Base-by-base conservation (phyloP, 2,797 vertebrate species). In the Babyrousa celebensis region DNA sequence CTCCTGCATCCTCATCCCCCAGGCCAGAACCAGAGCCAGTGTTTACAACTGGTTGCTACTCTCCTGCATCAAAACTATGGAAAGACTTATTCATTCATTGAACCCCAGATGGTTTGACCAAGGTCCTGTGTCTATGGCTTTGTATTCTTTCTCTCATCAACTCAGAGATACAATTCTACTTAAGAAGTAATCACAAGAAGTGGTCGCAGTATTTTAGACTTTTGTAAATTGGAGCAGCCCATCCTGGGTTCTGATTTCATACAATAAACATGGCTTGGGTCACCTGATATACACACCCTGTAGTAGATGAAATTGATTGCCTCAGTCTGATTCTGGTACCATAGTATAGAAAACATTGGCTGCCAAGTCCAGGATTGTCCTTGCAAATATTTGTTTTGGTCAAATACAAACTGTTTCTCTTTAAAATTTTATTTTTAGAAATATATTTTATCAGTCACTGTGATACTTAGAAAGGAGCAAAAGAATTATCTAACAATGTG, bases 381-480 rank as follows among this genome's bases (percentile, higher is more conserved):
- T 16, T 84, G 43, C 23, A 83, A 43, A 27, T 27, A n/a, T 94
- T 89, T 89, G 5, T 75, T 89, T 79, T 20, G 18, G 27, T 70
- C 25, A 86, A 84, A 75, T 25, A 27, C 5, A 71, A 71, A 62
- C 2, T 36, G 5, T 36, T 84, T 90, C 11, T 85, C 10, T 27
- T 29, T 68, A 48, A 77, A 83, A 56, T 83, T 90, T 67, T 25
- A 80, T 71, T 93, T 95, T 95, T 91, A 68, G 56, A 92, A 75
- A 18, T 52, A 12, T 88, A 29, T 75, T 92, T 72, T 65, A 78
- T 36, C 11, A 79, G 3, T 32, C 11, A 32, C 79, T 89, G 40
- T 21, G 74, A 25, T 79, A 17, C 72, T 88, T 62, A 80, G 10
- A 27, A 93, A 15, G 29, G 6, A 74, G 7, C 15, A 62, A 72